Conservation (phyloP, 2,113 vertebrate genomes). For the Penelope pileata region DNA sequence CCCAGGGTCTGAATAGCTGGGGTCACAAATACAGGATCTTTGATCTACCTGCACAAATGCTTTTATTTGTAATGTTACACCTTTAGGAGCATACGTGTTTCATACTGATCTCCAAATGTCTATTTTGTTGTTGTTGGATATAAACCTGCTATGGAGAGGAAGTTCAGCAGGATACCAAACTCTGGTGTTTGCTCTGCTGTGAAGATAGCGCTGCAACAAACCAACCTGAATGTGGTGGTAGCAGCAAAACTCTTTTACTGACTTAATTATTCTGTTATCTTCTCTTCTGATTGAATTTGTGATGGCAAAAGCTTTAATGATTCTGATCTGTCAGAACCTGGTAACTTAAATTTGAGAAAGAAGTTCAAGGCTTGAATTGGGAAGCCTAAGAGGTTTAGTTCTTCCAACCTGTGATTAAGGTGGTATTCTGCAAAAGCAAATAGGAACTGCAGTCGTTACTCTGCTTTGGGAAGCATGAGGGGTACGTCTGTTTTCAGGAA, state of each 20-base stretch:
- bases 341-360: neutral
- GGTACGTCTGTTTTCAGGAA: neutral
- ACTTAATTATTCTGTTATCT: neutral
- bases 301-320: neutral
- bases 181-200: fast-evolving
- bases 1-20: fast-evolving
- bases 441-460: neutral
- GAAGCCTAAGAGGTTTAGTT: neutral
- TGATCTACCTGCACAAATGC: neutral
- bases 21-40: fast-evolving
- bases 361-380: neutral
- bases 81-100: neutral
- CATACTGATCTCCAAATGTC: neutral
- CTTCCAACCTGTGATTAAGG: neutral
- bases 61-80: neutral
- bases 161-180: neutral
- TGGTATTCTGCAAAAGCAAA: neutral
- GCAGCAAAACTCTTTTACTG: neutral
- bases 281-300: neutral
- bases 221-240: neutral
- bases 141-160: neutral
- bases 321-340: neutral
- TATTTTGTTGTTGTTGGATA: neutral
- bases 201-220: neutral
- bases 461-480: neutral